Percentiles rank a stretch among this genome's conserved stretches.
Evolutionary conservation across 2,797 vertebrate species (phyloP).

Genomic region (Thaleichthys pacificus): DNA sequence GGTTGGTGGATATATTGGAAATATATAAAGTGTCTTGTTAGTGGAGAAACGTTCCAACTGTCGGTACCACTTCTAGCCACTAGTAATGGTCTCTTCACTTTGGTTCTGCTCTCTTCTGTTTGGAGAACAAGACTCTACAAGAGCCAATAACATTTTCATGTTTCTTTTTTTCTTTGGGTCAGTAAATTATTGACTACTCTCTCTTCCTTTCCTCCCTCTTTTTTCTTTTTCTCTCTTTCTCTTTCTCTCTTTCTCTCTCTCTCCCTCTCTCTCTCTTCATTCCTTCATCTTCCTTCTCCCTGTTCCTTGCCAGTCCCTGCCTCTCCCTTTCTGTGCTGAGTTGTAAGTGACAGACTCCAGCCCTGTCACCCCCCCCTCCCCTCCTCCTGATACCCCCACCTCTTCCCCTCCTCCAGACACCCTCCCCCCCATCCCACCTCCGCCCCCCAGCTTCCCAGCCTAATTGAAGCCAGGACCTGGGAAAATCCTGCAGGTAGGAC

Average conservation of each 20-base stretch:
- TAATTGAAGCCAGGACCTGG: constrained; percentile 81
- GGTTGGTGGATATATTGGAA: constrained; percentile 2
- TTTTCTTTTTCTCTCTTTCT: background rate
- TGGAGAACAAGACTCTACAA: background rate
- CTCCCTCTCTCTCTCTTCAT: background rate
- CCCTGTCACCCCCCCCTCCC: constrained; percentile 45
- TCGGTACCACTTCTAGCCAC: background rate
- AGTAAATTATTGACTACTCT: background rate
- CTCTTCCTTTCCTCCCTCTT: constrained; percentile 10
- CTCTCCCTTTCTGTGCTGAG: constrained; percentile 65
- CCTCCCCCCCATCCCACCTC: constrained; percentile 27
- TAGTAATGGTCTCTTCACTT: no score
- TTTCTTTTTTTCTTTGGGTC: background rate
- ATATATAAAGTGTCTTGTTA: constrained; percentile 34
- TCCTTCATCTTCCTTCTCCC: constrained; percentile 12
- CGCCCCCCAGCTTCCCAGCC: constrained; percentile 55
- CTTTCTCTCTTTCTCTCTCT: background rate
- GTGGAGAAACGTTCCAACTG: constrained; percentile 20
- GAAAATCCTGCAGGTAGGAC: constrained; percentile 76
- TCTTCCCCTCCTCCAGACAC: constrained; percentile 16
- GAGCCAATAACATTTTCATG: constrained; percentile 1
- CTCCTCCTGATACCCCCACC: constrained; percentile 14
- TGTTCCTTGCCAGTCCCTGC: constrained; percentile 39
- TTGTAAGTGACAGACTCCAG: constrained; percentile 77
- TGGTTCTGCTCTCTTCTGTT: constrained; percentile 16